Base-by-base conservation (phyloP, 1,140 invertebrate species). In the Bathynomus jamesi region DNA sequence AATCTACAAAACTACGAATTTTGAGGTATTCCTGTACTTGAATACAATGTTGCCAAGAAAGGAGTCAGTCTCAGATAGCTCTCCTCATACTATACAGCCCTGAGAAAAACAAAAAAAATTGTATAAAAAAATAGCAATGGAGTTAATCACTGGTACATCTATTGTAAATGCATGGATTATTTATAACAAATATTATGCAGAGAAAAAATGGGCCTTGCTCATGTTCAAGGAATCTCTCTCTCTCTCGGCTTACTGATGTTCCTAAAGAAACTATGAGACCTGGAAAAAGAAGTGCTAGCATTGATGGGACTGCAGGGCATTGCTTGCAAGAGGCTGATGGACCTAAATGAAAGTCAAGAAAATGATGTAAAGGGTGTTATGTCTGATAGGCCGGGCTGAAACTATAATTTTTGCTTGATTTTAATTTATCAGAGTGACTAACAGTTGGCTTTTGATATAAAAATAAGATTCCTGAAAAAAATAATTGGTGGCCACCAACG, bases 21-120 rank as follows among this genome's bases (percentile, higher is more conserved):
- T n/a, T n/a, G n/a, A n/a, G n/a, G n/a, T n/a, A n/a, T n/a, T n/a
- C n/a, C n/a, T n/a, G n/a, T 65, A 13, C 64, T 65, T 4, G 64
- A 65, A 7, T 65, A 65, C 24, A 29, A 65, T 65, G 10, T 29
- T 17, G 64, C 64, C 21, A 65, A 65, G 28, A 65, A 65, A 65
- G 64, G 64, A 65, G 64, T 65, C 30, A 31, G 64, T 28, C 64
- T n/a, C n/a, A n/a, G n/a, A n/a, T n/a, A n/a, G n/a, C n/a, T n/a
- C n/a, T n/a, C n/a, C 7, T 65, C 64, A 65, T 29, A 65, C 40
- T 65, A 65, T 65, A 31, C 64, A 65, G 64, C 64, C 30, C 64
- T 65, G 29, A 65, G 40, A 32, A 65, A 65, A 65, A 4, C 28
- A n/a, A 28, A 65, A 65, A 28, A 65, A 65, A 65, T 65, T 28